Base-by-base conservation (phyloP, 2,797 vertebrate species). In the Protonibea diacanthus region DNA sequence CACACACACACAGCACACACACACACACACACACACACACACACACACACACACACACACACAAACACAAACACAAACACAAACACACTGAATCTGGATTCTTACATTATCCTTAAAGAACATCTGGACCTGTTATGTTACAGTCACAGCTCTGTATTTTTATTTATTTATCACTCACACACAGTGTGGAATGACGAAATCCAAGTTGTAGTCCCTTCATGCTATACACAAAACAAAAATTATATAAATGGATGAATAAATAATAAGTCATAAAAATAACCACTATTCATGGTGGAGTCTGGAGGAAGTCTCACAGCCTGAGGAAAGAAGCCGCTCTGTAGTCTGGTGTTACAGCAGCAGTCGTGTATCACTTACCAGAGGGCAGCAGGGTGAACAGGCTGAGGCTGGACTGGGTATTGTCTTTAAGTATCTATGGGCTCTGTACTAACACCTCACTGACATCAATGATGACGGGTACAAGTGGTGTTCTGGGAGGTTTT, bases 21-120 rank as follows among this genome's bases (percentile, higher is more conserved):
- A 5, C 27, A 27, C 25, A 27, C 25, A 27, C 25, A 27, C 25
- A n/a, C 47, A 44, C 13, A 76, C 51, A 62, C 33, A 29, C 27
- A n/a, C 47, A 44, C 13, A 76, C 51, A 62, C 33, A 29, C 27
- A n/a, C 47, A 44, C 12, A 76, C 51, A 62, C 33, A 27, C 27
- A n/a, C 47, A 44, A 3, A 76, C 51, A 62, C 33, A 27, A 3
- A 25, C 25, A 29, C 27, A 29, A 4, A 38, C 23, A 29, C 27
- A 33, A 7, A 33, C 33, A 33, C 25, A 52, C 38, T 45, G 40
- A 38, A n/a, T 14, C 21, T 75, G 33, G 21, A 14, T n/a, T 57
- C 61, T 59, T 18, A 40, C 13, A 33, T 55, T 6, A 44, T 51
- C 45, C n/a, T 58, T 4, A 60, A 38, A 38, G 33, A 38, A 38